These are phyloP conservation scores for Plagiodera versicolora DNA, from an alignment of 2,888 invertebrate genomes.

Conservation along the genomic window DNA sequence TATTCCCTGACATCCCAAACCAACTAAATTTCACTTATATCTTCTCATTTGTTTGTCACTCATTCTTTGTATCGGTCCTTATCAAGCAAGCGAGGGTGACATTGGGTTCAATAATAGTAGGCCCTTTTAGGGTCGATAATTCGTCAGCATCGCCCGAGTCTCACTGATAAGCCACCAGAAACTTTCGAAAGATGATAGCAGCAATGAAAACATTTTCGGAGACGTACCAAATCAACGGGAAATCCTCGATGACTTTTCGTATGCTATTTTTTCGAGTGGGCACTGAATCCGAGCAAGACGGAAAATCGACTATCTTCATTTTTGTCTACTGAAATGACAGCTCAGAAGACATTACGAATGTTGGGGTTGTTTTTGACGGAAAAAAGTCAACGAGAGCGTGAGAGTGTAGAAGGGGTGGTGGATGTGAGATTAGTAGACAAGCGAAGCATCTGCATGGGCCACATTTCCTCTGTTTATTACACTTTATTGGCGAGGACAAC, in stretches of 20 bases:
- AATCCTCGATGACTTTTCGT: constrained; percentile 9
- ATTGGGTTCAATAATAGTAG: constrained; percentile 21
- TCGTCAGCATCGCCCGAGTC: constrained; percentile 25
- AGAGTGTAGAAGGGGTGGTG: not conserved
- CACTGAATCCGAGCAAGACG: constrained; percentile 23
- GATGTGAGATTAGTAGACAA: constrained; percentile 17
- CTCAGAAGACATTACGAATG: constrained; percentile 11
- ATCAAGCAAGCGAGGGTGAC: constrained; percentile 18
- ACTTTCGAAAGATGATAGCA: constrained; percentile 14
- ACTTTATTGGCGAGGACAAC: constrained; percentile 48
- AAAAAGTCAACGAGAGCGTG: not conserved
- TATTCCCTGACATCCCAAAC: not conserved
- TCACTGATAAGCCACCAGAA: constrained; percentile 19
- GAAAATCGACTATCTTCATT: constrained; percentile 22
- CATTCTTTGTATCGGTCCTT: constrained; percentile 14
- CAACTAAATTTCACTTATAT: not conserved
- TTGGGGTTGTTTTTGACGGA: constrained; percentile 11
- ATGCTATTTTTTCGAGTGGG: constrained; percentile 13
- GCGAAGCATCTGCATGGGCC: constrained; percentile 24
- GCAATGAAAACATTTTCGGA: not conserved
- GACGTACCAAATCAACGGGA: not conserved
- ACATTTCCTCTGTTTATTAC: constrained; percentile 34
- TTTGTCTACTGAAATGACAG: constrained; percentile 28
- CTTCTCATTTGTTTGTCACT: constrained; percentile 16
- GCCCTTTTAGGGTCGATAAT: constrained; percentile 31